phyloP scores from a whole-genome alignment of 2,113 vertebrate genomes.

The Microtus montanus region DNA sequence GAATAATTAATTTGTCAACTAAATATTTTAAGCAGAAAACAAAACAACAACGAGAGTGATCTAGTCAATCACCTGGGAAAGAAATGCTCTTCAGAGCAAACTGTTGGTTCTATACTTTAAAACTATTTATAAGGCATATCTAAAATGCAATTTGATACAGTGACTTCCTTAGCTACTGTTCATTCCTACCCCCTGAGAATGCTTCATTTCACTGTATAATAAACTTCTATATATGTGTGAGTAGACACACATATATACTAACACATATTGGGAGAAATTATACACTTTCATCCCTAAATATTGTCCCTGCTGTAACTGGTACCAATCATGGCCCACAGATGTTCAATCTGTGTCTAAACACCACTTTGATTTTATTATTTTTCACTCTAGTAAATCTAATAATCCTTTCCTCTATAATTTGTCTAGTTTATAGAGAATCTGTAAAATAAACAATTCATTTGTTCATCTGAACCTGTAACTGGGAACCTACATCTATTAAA shows the following conservation, averaged over 20 bases:
- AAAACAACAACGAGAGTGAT: not conserved
- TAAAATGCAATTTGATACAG: not conserved
- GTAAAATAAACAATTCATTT: conserved; percentile 24
- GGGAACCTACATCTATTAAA: not conserved
- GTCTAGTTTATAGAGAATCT: not conserved
- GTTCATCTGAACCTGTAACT: not conserved
- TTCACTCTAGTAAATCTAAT: not conserved
- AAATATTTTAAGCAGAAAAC: conserved; percentile 14
- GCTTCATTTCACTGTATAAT: not conserved
- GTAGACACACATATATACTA: not conserved
- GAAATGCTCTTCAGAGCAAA: not conserved
- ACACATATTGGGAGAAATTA: not conserved
- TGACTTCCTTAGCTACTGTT: not conserved
- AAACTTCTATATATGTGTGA: not conserved
- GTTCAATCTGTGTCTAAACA: not conserved
- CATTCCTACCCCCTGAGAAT: not conserved
- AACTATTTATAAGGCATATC: not conserved
- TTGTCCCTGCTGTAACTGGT: not conserved
- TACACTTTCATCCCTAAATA: not conserved
- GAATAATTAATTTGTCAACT: not conserved
- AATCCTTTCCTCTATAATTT: not conserved
- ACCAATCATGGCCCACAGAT: not conserved
- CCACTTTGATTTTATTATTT: conserved; percentile 14
- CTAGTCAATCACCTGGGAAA: not conserved
- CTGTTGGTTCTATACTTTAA: not conserved